Evolutionary conservation across 2,797 vertebrate species (phyloP).

Genomic region (Aselliscus stoliczkanus): DNA sequence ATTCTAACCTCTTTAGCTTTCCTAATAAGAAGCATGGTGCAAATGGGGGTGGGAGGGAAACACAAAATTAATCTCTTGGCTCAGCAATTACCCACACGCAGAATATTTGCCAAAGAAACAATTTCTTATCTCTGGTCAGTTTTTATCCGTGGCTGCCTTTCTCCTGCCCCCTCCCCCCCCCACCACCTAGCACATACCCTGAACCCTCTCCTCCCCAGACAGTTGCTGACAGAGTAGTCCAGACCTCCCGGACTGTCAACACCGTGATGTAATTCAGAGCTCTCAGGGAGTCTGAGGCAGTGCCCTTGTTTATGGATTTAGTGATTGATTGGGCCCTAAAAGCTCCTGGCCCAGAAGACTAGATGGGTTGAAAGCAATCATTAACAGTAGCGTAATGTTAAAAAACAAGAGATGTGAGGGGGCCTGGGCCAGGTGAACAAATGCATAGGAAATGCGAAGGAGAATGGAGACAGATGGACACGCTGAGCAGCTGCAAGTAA

Average conservation of each 20-base stretch:
- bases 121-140: background rate
- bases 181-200: background rate
- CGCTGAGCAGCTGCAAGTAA: background rate
- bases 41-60: background rate
- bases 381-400: constrained; percentile 17
- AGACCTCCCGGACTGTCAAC: constrained; percentile 44
- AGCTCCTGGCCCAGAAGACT: constrained; percentile 47
- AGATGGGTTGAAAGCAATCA: constrained; percentile 49
- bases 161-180: background rate
- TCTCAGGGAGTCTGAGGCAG: background rate
- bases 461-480: background rate
- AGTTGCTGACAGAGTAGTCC: background rate
- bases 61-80: background rate
- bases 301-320: constrained; percentile 44
- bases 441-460: background rate
- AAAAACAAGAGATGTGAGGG: background rate
- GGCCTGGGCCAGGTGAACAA: background rate
- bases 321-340: constrained; percentile 61
- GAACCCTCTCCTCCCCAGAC: background rate
- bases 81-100: background rate
- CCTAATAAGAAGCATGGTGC: background rate
- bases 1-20: background rate
- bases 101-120: background rate
- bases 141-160: background rate
- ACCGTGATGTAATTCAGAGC: constrained; percentile 3